Evolutionary conservation across 2,797 vertebrate species (phyloP), one percentile per base, ranked within the genome.

Genomic region (Liasis olivaceus): DNA sequence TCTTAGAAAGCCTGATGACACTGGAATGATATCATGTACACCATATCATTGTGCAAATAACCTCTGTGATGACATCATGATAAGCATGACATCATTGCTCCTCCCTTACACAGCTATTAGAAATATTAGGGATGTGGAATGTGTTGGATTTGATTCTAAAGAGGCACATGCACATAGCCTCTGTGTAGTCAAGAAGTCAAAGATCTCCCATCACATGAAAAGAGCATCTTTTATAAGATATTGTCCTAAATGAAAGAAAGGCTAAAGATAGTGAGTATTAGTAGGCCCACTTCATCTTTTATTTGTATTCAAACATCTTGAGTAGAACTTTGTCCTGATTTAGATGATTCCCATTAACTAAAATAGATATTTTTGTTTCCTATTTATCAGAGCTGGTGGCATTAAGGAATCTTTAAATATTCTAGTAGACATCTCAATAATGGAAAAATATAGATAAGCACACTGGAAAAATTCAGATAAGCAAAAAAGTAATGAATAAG

Each of bases 321-420:
- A 58, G 31, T 72, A 60, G 69, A 90, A 72, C n/a, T 26, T n/a
- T 36, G 77, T 31, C 56, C 66, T 58, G 64, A 54, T 24, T 14
- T 13, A 59, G 69, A 56, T 51, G 13, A 36, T 77, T 36, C 54
- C n/a, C 2, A 36, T 42, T 56, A 89, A 69, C 47, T 56, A 56
- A 72, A 69, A 56, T 58, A 58, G 4, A 64, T n/a, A n/a, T n/a
- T 47, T 88, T 31, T 59, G 58, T 72, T 59, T 31, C n/a, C 28
- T 81, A 47, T 81, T 60, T 72, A 72, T 36, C 66, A 59, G 31
- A 66, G 56, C 56, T 81, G 22, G 26, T 14, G 31, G 54, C 13
- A 36, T 42, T 90, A 90, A 87, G 85, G n/a, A 77, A 72, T 90
- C 58, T 26, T 90, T 90, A 81, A 60, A 58, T 42, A 81, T 42